These are phyloP conservation scores for Trypoxylon attenuatum DNA, from an alignment of 2,888 invertebrate species.

Conservation along the genomic window DNA sequence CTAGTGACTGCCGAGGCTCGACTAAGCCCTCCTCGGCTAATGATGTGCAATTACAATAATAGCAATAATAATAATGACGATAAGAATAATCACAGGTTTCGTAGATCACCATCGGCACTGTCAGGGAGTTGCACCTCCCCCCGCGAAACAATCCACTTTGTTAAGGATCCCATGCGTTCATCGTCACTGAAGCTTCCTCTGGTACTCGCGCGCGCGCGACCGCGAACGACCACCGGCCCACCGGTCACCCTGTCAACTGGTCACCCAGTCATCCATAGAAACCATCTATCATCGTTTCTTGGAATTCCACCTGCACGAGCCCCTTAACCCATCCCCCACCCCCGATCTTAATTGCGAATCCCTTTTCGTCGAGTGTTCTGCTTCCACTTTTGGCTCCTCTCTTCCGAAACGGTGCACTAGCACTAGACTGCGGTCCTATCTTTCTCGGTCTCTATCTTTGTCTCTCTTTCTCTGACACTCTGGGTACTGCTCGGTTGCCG, in stretches of 20 bases:
- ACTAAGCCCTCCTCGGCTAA: background rate
- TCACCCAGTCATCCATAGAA: constrained; percentile 51
- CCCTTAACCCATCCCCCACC: constrained; percentile 33
- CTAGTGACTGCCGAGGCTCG: background rate
- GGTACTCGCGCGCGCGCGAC: background rate
- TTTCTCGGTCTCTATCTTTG: background rate
- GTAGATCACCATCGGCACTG: constrained; percentile 52
- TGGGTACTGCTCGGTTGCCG: background rate
- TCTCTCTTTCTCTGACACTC: background rate
- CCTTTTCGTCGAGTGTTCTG: no score
- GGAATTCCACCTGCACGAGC: background rate
- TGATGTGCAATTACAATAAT: background rate
- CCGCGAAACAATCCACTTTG: constrained; percentile 61
- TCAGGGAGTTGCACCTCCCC: constrained; percentile 62
- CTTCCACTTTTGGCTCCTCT: no score
- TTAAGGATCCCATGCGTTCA: constrained; percentile 59
- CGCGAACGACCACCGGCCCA: constrained; percentile 22
- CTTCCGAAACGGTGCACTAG: no score
- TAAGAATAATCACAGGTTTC: constrained; percentile 1
- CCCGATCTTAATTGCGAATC: background rate
- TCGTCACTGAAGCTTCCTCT: constrained; percentile 7
- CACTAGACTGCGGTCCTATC: no score
- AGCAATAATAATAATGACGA: no score
- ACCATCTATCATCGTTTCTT: constrained; percentile 4
- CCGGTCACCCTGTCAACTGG: constrained; percentile 41